A percentile compares a stretch with the other conserved stretches of the same genome.
phyloP scores from a whole-genome alignment of 1,140 invertebrate species.

The Holcopasites calliopsidis region DNA sequence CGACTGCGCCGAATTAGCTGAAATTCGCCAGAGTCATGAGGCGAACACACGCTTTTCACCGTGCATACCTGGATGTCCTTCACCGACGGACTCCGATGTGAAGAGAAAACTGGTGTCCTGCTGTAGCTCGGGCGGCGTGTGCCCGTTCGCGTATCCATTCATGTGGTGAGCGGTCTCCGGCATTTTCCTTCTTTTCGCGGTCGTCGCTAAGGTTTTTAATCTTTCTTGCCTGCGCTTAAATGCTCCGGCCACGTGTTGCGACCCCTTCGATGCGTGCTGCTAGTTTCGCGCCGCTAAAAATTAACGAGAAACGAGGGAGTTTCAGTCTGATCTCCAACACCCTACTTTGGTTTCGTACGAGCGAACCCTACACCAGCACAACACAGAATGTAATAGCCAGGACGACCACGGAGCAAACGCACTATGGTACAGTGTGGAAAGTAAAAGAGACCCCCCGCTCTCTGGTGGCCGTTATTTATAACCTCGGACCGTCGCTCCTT shows the following conservation, averaged over 20 bases:
- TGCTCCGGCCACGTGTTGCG: not conserved
- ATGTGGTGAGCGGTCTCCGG: slow-evolving; percentile 86
- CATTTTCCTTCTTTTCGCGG: slow-evolving; percentile 80
- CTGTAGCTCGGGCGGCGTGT: slow-evolving; percentile 86
- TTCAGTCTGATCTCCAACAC: slow-evolving; percentile 3
- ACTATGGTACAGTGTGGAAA: slow-evolving; percentile 64
- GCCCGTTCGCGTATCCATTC: slow-evolving; percentile 89
- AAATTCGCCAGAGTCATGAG: slow-evolving; percentile 23
- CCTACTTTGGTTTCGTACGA: slow-evolving; percentile 23
- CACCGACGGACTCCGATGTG: slow-evolving; percentile 99
- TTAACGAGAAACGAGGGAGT: not conserved
- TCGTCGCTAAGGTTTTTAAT: slow-evolving; percentile 22
- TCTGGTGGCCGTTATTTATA: slow-evolving; percentile 70
- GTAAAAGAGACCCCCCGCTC: slow-evolving; percentile 73
- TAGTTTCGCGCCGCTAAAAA: not conserved
- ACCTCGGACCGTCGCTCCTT: slow-evolving; percentile 62
- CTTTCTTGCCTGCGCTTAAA: not conserved
- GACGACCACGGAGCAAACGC: slow-evolving; percentile 55
- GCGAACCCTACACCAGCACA: slow-evolving; percentile 43
- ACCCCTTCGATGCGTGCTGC: not conserved
- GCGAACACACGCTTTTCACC: slow-evolving; percentile 1
- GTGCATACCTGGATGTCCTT: slow-evolving; percentile 95
- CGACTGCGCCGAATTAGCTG: not conserved
- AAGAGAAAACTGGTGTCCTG: slow-evolving; percentile 96
- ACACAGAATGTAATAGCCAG: slow-evolving; percentile 61